Percentiles rank a stretch among this genome's conserved stretches.
Evolutionary conservation across 1,140 invertebrate species (phyloP).

Genomic region (Macrocentrus cingulum): DNA sequence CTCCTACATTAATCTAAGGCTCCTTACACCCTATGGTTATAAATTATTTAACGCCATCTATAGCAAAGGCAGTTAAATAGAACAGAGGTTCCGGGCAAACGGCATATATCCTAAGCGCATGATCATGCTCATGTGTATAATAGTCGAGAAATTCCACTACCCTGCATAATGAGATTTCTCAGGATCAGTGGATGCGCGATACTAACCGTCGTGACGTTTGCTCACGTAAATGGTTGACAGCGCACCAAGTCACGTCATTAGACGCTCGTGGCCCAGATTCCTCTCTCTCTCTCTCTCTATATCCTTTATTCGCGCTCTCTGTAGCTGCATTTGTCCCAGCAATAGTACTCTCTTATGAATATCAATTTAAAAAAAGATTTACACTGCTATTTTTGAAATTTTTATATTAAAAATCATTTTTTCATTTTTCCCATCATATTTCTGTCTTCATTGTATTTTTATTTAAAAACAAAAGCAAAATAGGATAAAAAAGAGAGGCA

Average conservation of each 20-base stretch:
- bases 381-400: too few species aligned
- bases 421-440: too few species aligned
- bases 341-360: constrained; percentile 6
- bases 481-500: too few species aligned
- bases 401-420: too few species aligned
- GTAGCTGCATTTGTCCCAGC: background rate
- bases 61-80: background rate
- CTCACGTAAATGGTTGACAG: background rate
- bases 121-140: background rate
- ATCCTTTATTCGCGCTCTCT: background rate
- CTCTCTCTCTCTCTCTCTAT: too few species aligned
- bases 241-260: background rate
- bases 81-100: constrained; percentile 11
- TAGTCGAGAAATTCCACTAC: constrained; percentile 14
- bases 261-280: constrained; percentile 1
- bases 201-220: constrained; percentile 10
- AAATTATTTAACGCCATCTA: too few species aligned
- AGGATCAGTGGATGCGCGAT: background rate
- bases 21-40: too few species aligned
- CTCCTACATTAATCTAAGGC: background rate
- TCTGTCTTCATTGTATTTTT: too few species aligned
- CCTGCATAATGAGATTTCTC: constrained; percentile 17
- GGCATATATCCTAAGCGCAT: background rate
- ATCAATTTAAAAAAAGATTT: too few species aligned
- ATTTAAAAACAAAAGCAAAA: too few species aligned